Evolutionary conservation across 2,797 vertebrate genomes (phyloP).

Genomic region (Pipistrellus pygmaeus): DNA sequence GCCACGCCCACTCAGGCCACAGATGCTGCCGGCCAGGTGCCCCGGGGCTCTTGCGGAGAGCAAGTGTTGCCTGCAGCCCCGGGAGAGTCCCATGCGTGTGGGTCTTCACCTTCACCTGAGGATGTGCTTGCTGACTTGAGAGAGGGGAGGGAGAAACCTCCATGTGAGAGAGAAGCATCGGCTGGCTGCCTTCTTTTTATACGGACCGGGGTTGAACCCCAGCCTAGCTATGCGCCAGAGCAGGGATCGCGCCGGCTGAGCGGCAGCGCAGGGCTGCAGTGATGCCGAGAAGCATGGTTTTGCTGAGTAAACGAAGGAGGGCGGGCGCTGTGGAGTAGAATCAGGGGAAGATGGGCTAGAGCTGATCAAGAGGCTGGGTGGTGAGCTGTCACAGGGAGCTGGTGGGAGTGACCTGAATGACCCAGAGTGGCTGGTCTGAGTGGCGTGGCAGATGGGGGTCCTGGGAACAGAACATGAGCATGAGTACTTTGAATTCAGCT

Average conservation of each 20-base stretch:
- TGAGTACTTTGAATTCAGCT: background rate
- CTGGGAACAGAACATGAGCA: background rate
- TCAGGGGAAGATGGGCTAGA: background rate
- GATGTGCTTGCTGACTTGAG: too few relatives aligned
- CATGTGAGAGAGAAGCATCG: too few relatives aligned
- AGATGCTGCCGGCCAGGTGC: background rate
- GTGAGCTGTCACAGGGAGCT: background rate
- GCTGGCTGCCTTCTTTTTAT: too few relatives aligned
- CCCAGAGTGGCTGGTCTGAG: background rate
- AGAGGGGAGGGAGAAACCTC: too few relatives aligned
- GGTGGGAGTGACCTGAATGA: background rate
- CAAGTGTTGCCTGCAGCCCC: too few relatives aligned
- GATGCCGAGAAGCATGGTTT: background rate
- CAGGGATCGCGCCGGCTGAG: too few relatives aligned
- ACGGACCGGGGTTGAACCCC: too few relatives aligned
- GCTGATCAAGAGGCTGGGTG: background rate
- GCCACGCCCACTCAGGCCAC: background rate
- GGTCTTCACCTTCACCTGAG: too few relatives aligned
- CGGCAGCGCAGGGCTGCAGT: too few relatives aligned
- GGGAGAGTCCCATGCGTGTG: too few relatives aligned
- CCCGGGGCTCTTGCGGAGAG: too few relatives aligned
- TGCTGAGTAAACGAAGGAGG: background rate
- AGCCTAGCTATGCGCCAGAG: too few relatives aligned
- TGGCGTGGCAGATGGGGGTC: background rate
- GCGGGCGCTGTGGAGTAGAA: background rate